These are phyloP conservation scores for Gibbula magus DNA, from an alignment of 2,888 invertebrate species.

Conservation along the genomic window DNA sequence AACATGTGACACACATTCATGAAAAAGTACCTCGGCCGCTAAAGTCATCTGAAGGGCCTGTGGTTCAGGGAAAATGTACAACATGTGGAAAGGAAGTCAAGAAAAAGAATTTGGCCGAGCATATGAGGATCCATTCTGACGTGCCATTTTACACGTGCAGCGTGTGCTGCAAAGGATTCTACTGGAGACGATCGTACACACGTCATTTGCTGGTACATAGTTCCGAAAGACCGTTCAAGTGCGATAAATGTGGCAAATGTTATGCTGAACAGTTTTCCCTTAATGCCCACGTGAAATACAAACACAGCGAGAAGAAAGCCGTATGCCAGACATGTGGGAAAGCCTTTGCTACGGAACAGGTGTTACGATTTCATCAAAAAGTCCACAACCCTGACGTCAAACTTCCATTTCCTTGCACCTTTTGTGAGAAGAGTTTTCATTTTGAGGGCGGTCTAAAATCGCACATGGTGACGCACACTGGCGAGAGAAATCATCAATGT, in stretches of 20 bases:
- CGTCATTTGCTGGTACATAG: constrained; percentile 35
- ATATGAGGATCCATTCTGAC: constrained; percentile 28
- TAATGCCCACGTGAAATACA: not conserved
- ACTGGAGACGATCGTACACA: constrained; percentile 23
- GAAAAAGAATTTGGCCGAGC: constrained; percentile 21
- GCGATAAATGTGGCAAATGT: constrained; percentile 33
- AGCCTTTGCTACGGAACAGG: not conserved
- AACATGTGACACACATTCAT: not conserved
- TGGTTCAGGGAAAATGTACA: not conserved
- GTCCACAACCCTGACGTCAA: not conserved
- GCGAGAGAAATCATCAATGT: too few species aligned
- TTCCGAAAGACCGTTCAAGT: constrained; percentile 3
- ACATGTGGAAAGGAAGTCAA: not conserved
- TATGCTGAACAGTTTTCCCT: not conserved
- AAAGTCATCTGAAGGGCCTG: not conserved
- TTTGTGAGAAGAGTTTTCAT: not conserved
- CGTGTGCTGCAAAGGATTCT: constrained; percentile 31
- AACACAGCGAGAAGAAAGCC: not conserved
- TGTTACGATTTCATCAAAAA: not conserved
- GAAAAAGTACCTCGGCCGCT: too few species aligned
- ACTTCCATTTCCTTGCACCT: not conserved
- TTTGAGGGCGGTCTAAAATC: too few species aligned
- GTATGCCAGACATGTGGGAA: not conserved
- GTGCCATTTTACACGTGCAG: constrained; percentile 31
- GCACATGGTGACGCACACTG: too few species aligned